Evolutionary conservation across 2,113 vertebrate genomes (phyloP).

Genomic region (Gopherus evgoodei): DNA sequence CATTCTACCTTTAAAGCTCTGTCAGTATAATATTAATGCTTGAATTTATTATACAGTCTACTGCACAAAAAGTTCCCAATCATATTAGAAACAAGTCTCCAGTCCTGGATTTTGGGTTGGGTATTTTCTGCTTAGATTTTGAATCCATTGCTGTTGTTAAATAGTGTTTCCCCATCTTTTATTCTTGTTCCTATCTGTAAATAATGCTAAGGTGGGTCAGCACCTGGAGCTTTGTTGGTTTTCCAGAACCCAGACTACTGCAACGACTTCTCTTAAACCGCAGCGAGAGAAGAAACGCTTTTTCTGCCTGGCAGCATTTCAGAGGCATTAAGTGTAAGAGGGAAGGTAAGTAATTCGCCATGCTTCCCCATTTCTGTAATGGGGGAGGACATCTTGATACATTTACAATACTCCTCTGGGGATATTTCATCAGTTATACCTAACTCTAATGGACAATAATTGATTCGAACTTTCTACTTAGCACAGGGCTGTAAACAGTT

Average conservation of each 20-base stretch:
- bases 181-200: background rate
- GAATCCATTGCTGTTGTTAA: slow-evolving; percentile 27
- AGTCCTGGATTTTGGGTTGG: slow-evolving; percentile 45
- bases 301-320: slow-evolving; percentile 81
- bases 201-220: slow-evolving; percentile 24
- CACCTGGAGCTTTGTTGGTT: slow-evolving; percentile 34
- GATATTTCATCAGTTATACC: slow-evolving; percentile 88
- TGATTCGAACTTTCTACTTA: slow-evolving; percentile 89
- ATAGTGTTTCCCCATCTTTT: background rate
- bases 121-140: slow-evolving; percentile 54
- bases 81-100: slow-evolving; percentile 51
- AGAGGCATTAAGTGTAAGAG: slow-evolving; percentile 85
- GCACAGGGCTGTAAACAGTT: slow-evolving; percentile 85
- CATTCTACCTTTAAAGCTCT: slow-evolving; percentile 44
- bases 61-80: slow-evolving; percentile 56
- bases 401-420: slow-evolving; percentile 85
- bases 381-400: slow-evolving; percentile 85
- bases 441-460: slow-evolving; percentile 90
- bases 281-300: slow-evolving; percentile 77
- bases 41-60: slow-evolving; percentile 63
- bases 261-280: slow-evolving; percentile 69
- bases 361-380: slow-evolving; percentile 85
- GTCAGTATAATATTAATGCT: slow-evolving; percentile 54
- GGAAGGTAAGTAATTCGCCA: slow-evolving; percentile 86
- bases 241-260: slow-evolving; percentile 61